Conservation (phyloP, 2,113 vertebrate species). For the Cebus imitator region DNA sequence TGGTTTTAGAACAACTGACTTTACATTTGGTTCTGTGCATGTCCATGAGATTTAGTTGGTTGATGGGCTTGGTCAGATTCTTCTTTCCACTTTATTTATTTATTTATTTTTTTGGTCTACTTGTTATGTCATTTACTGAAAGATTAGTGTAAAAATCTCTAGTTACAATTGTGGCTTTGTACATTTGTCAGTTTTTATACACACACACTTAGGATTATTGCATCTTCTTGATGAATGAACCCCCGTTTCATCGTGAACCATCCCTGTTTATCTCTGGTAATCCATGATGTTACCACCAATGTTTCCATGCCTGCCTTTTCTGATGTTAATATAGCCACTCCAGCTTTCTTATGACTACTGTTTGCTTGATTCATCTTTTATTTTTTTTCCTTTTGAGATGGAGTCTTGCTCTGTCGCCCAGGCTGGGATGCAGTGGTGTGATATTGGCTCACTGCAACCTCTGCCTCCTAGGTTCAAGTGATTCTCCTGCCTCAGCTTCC, state of each 20-base stretch:
- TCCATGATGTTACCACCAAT: not conserved
- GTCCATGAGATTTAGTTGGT: not conserved
- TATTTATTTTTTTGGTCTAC: not conserved
- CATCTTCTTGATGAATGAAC: not conserved
- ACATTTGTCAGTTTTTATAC: not conserved
- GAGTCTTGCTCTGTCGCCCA: no score
- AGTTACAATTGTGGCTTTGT: not conserved
- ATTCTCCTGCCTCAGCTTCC: no score
- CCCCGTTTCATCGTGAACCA: not conserved
- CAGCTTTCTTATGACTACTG: not conserved
- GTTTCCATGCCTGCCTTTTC: not conserved
- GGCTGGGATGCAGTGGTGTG: no score
- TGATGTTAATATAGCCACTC: not conserved
- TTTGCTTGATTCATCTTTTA: not conserved
- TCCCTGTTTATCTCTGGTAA: not conserved
- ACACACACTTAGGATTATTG: not conserved
- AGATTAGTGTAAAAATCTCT: not conserved
- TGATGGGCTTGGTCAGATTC: not conserved
- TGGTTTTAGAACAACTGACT: not conserved
- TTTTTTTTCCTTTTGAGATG: not conserved
- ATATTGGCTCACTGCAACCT: no score
- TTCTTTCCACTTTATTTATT: not conserved
- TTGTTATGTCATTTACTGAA: not conserved
- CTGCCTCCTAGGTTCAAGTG: no score
- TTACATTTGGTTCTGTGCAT: not conserved